Conservation (phyloP, 1,140 invertebrate genomes). For the Hesperophylax magnus region DNA sequence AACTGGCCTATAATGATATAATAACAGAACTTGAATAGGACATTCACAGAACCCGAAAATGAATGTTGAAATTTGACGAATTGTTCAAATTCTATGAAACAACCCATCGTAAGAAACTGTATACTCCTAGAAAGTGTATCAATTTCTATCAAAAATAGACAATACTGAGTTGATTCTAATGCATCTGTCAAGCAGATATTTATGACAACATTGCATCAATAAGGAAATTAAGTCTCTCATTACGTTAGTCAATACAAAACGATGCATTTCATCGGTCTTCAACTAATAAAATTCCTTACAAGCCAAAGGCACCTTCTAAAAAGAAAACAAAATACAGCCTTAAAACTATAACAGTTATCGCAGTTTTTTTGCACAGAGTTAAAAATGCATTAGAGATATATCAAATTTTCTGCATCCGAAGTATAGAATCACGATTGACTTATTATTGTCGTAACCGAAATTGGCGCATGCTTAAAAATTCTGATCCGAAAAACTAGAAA, state of each 20-base stretch:
- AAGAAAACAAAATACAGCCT: background rate
- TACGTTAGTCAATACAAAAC: constrained; percentile 12
- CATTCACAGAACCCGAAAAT: too few species aligned
- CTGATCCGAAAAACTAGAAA: background rate
- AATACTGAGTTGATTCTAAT: background rate
- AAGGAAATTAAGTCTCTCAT: constrained; percentile 16
- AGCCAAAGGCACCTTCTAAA: background rate
- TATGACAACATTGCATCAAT: constrained; percentile 17
- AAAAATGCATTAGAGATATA: too few species aligned
- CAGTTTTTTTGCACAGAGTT: background rate
- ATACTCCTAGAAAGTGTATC: background rate
- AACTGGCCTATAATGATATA: too few species aligned
- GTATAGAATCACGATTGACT: background rate
- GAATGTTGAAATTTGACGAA: too few species aligned
- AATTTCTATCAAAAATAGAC: background rate
- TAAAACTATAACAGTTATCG: background rate
- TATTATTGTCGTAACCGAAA: constrained; percentile 24
- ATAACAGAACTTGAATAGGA: too few species aligned
- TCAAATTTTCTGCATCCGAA: too few species aligned
- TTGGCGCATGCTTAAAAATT: constrained; percentile 22
- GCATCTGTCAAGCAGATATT: background rate
- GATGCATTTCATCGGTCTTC: background rate
- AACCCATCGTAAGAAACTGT: too few species aligned
- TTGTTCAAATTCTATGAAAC: too few species aligned
- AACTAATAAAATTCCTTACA: background rate